These are phyloP conservation scores for Opisthograptis luteolata DNA, from an alignment of 2,888 invertebrate genomes.

Conservation along the genomic window DNA sequence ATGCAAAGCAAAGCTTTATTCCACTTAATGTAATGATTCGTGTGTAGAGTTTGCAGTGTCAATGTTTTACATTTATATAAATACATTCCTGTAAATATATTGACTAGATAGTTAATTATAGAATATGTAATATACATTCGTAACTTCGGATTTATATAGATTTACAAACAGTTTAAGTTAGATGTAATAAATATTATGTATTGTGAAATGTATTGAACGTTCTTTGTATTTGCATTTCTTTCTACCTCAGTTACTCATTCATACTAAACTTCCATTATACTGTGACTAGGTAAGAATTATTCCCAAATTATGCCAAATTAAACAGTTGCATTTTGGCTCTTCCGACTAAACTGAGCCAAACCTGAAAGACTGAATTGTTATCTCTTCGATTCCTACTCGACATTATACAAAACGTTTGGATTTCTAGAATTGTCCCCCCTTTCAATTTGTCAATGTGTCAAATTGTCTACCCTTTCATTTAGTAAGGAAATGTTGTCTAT, in stretches of 20 bases:
- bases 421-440: conserved; percentile 15
- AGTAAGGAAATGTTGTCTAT: conserved; percentile 47
- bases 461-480: conserved; percentile 16
- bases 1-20: conserved; percentile 26
- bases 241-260: conserved; percentile 53
- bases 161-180: conserved; percentile 19
- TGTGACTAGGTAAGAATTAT: conserved; percentile 29
- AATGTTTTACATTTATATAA: conserved; percentile 34
- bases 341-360: conserved; percentile 23
- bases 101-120: conserved; percentile 43
- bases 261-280: conserved; percentile 14
- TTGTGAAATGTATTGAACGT: conserved; percentile 19
- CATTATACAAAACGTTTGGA: conserved; percentile 13
- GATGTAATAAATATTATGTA: conserved; percentile 9
- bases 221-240: conserved; percentile 48
- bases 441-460: too few species aligned
- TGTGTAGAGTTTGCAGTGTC: conserved; percentile 19
- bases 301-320: conserved; percentile 45
- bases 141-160: conserved; percentile 25
- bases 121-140: conserved; percentile 32
- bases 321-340: conserved; percentile 36
- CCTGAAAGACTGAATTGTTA: conserved; percentile 39
- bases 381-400: conserved; percentile 26
- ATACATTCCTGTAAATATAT: conserved; percentile 72
- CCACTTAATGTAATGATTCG: conserved; percentile 26